Conservation (phyloP, 2,888 invertebrate genomes). For the Onthophagus sagittarius region DNA sequence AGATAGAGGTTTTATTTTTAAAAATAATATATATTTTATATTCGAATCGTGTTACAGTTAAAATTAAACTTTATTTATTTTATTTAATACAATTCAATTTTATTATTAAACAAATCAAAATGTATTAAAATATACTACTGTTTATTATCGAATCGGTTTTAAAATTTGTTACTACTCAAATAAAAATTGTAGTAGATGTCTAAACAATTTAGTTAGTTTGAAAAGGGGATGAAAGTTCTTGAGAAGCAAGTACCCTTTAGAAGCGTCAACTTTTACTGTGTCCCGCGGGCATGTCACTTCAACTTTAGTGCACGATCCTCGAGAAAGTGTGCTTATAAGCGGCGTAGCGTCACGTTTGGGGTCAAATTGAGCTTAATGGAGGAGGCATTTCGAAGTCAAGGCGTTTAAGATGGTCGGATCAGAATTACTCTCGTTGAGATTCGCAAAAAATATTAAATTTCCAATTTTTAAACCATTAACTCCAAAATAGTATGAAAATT, state of each 20-base stretch:
- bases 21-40: no score
- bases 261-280: not conserved
- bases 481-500: not conserved
- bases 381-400: not conserved
- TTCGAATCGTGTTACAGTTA: no score
- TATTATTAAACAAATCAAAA: no score
- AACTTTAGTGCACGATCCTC: not conserved
- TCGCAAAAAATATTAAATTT: not conserved
- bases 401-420: not conserved
- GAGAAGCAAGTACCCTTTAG: not conserved
- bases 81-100: no score
- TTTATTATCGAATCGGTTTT: no score
- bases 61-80: no score
- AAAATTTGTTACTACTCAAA: not conserved
- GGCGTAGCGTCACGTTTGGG: not conserved
- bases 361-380: not conserved
- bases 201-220: not conserved
- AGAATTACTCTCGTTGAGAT: not conserved
- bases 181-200: not conserved
- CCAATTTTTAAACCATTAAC: no score
- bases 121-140: no score
- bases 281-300: not conserved
- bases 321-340: not conserved
- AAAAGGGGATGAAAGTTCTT: not conserved
- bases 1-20: not conserved